Conservation (phyloP, 2,888 invertebrate species). For the Ornithoptera priamus region DNA sequence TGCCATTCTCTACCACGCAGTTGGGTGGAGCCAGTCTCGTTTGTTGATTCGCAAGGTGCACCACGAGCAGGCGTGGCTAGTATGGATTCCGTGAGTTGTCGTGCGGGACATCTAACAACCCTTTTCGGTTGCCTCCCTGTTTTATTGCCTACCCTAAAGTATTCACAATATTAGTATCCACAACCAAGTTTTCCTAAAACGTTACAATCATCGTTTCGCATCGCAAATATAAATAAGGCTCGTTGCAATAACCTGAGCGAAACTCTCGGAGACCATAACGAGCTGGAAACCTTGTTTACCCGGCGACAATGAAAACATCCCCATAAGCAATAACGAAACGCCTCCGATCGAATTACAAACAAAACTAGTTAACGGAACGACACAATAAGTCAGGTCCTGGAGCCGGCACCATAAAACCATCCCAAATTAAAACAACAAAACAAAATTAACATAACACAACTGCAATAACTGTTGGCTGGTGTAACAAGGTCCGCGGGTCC, state of each 20-base stretch:
- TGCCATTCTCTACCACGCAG: too few species aligned
- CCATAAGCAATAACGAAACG: conserved; percentile 17
- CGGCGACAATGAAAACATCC: conserved; percentile 6
- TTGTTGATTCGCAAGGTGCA: too few species aligned
- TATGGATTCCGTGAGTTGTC: too few species aligned
- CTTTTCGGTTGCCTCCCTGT: too few species aligned
- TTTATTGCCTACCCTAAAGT: too few species aligned
- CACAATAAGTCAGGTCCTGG: conserved; percentile 66
- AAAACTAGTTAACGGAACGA: conserved; percentile 66
- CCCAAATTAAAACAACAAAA: conserved; percentile 53
- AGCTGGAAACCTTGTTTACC: conserved; percentile 30
- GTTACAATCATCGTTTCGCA: not conserved
- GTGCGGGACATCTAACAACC: too few species aligned
- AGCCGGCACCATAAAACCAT: conserved; percentile 47
- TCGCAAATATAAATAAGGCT: not conserved
- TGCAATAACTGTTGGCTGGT: too few species aligned
- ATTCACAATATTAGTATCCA: too few species aligned
- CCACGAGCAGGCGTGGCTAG: too few species aligned
- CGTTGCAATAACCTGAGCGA: not conserved
- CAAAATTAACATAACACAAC: conserved; percentile 48
- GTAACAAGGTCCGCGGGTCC: too few species aligned
- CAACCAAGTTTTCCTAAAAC: too few species aligned
- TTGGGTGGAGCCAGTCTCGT: too few species aligned
- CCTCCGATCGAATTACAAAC: conserved; percentile 33
- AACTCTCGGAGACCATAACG: not conserved